Evolutionary conservation across 2,113 vertebrate genomes (phyloP).

Genomic region (Myodes glareolus): DNA sequence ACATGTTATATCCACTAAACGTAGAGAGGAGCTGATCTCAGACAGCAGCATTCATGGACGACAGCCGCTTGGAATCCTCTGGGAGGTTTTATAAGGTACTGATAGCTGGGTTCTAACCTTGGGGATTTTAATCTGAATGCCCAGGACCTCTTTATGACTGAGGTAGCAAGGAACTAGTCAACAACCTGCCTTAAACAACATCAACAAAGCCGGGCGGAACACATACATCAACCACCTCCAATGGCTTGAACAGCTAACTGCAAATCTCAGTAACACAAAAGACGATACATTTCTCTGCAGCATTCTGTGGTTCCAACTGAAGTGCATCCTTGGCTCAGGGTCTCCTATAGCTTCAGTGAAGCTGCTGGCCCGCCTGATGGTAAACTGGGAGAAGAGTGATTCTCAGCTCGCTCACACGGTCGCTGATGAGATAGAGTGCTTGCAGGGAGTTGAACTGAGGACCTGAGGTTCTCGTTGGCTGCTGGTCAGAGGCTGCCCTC

Average conservation of each 20-base stretch:
- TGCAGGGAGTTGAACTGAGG: neutral
- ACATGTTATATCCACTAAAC: neutral
- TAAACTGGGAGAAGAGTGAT: neutral
- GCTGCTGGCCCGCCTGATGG: neutral
- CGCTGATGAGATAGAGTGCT: neutral
- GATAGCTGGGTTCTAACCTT: neutral
- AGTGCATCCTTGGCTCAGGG: neutral
- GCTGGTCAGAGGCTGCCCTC: neutral
- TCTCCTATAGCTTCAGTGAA: neutral
- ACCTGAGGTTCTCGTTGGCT: neutral
- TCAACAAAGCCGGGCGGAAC: neutral
- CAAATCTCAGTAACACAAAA: neutral
- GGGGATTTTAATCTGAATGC: neutral
- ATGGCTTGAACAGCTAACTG: neutral
- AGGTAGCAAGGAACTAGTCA: neutral
- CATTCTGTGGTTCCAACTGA: neutral
- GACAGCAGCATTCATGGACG: neutral
- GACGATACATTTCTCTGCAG: neutral
- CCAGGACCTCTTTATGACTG: neutral
- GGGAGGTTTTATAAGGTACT: neutral
- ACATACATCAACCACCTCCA: neutral
- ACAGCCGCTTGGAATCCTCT: neutral
- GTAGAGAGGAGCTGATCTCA: neutral
- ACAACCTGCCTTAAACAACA: neutral
- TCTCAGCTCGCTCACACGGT: neutral